Evolutionary conservation across 2,113 vertebrate genomes (phyloP).

Genomic region (Serilophus lunatus): DNA sequence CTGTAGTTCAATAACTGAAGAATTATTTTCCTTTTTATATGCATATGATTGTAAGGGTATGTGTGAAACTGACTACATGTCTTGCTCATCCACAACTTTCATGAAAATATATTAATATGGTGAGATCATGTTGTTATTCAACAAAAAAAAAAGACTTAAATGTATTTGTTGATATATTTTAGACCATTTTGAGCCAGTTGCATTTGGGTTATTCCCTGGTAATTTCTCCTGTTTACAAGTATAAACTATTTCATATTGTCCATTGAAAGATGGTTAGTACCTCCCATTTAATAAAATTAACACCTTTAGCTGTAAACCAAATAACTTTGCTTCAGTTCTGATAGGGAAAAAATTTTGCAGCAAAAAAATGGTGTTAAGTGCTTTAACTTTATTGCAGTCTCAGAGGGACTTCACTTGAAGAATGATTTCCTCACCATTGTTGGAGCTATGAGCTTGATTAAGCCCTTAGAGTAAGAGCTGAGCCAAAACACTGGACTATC

Average conservation of each 20-base stretch:
- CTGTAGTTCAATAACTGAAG: neutral
- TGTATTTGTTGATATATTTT: neutral
- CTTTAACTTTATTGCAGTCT: neutral
- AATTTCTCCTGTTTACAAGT: neutral
- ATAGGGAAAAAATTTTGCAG: neutral
- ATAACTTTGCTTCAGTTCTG: neutral
- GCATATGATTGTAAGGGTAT: neutral
- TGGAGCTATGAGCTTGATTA: slow-evolving; percentile 17
- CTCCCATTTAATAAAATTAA: slow-evolving; percentile 42
- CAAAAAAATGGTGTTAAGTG: neutral
- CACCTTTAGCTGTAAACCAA: slow-evolving; percentile 10
- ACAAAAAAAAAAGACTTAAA: neutral
- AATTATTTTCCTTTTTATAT: neutral
- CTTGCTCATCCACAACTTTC: neutral
- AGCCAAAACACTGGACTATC: slow-evolving; percentile 6
- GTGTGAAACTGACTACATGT: neutral
- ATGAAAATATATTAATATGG: neutral
- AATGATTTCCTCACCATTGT: neutral
- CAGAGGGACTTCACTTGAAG: slow-evolving; percentile 2
- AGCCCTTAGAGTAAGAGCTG: neutral
- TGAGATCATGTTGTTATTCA: neutral
- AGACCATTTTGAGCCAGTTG: neutral
- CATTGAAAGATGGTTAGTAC: neutral
- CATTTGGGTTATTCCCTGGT: neutral
- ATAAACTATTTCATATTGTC: neutral